A percentile compares a stretch with the other conserved stretches of the same genome.
phyloP scores from a whole-genome alignment of 2,113 vertebrate genomes.

The Aspiorhynchus laticeps region DNA sequence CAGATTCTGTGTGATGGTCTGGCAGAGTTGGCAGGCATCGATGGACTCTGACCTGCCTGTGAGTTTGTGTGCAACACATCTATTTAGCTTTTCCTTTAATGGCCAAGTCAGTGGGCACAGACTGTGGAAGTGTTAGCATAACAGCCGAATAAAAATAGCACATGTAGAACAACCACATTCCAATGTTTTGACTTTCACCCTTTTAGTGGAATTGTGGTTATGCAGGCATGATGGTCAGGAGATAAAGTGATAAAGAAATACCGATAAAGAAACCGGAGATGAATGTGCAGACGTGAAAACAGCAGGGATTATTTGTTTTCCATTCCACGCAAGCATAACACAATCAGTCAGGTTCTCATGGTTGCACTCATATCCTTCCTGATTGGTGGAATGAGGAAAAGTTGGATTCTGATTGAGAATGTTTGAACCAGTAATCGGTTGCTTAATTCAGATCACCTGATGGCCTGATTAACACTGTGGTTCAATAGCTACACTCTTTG shows the following conservation, averaged over 20 bases:
- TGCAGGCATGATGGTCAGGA: constrained; percentile 11
- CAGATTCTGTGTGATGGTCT: constrained; percentile 27
- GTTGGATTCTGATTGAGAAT: background rate
- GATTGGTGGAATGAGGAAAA: background rate
- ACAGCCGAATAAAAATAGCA: constrained; percentile 45
- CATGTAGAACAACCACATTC: constrained; percentile 41
- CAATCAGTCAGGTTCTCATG: constrained; percentile 11
- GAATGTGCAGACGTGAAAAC: constrained; percentile 25
- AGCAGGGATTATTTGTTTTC: constrained; percentile 30
- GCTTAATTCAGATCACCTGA: background rate
- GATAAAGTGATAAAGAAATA: constrained; percentile 9
- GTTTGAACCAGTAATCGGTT: background rate
- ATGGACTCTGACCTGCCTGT: constrained; percentile 1
- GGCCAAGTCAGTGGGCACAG: constrained; percentile 40
- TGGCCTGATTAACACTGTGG: background rate
- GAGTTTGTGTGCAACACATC: constrained; percentile 36
- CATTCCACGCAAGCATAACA: background rate
- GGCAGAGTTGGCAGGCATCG: constrained; percentile 4
- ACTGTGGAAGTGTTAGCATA: constrained; percentile 38
- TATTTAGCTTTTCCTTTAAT: constrained; percentile 54
- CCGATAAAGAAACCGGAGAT: constrained; percentile 24
- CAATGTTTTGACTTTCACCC: constrained; percentile 43
- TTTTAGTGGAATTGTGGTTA: constrained; percentile 32
- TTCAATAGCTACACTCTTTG: background rate
- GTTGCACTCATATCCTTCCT: background rate